These are phyloP conservation scores for Pyrgus malvae DNA, from an alignment of 2,888 invertebrate genomes.

Conservation along the genomic window DNA sequence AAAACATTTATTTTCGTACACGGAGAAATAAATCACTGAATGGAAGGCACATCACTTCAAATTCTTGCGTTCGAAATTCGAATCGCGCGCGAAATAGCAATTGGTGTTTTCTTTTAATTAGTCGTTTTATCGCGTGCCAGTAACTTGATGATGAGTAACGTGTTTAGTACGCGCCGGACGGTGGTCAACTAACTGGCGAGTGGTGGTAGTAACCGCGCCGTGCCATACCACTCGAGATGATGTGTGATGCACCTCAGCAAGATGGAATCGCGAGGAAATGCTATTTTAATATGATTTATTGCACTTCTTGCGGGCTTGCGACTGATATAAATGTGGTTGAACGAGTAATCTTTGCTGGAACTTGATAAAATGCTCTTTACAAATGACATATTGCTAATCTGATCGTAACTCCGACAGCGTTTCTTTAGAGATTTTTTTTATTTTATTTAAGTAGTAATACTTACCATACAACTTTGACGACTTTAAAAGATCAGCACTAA, in stretches of 20 bases:
- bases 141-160: constrained; percentile 45
- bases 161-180: constrained; percentile 65
- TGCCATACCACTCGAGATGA: constrained; percentile 27
- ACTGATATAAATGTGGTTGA: constrained; percentile 15
- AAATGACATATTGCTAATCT: constrained; percentile 1
- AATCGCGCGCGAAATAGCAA: constrained; percentile 42
- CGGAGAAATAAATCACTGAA: constrained; percentile 39
- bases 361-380: constrained; percentile 10
- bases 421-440: not conserved
- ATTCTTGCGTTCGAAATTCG: constrained; percentile 41
- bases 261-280: constrained; percentile 26
- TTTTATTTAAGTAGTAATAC: not conserved
- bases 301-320: constrained; percentile 12
- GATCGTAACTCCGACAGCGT: not conserved
- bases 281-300: constrained; percentile 27
- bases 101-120: constrained; percentile 44
- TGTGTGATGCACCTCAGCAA: constrained; percentile 13
- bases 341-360: not conserved
- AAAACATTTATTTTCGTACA: constrained; percentile 29
- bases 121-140: constrained; percentile 48
- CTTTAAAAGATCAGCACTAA: too few relatives aligned
- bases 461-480: too few relatives aligned
- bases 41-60: constrained; percentile 43
- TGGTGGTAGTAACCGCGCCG: constrained; percentile 42
- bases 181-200: constrained; percentile 76